Conservation (phyloP, 1,140 invertebrate species). For the Nephotettix cincticeps region DNA sequence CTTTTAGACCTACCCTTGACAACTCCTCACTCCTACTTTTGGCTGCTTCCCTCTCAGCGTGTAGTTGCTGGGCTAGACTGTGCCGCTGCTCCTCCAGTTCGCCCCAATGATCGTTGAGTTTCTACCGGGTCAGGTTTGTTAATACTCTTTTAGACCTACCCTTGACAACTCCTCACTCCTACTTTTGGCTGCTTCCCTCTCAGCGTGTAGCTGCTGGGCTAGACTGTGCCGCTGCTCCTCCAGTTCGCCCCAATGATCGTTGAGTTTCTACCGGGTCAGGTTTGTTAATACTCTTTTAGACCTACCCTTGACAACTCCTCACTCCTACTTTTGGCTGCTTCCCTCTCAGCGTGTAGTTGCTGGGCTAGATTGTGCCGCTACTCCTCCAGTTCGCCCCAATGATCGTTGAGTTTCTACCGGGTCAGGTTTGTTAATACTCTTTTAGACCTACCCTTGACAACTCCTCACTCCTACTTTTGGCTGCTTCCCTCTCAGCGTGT, state of each 20-base stretch:
- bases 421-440: no score
- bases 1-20: not conserved
- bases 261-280: no score
- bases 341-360: slow-evolving; percentile 42
- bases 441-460: no score
- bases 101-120: slow-evolving; percentile 50
- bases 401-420: slow-evolving; percentile 50
- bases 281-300: no score
- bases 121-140: slow-evolving; percentile 57
- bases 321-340: no score
- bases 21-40: not conserved
- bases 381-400: slow-evolving; percentile 49
- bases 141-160: not conserved
- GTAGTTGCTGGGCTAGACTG: slow-evolving; percentile 43
- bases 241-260: slow-evolving; percentile 48
- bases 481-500: slow-evolving; percentile 42
- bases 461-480: no score
- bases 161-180: not conserved
- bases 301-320: no score
- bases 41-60: slow-evolving; percentile 42
- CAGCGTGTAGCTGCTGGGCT: slow-evolving; percentile 44
- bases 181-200: no score
- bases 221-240: slow-evolving; percentile 48
- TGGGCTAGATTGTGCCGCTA: slow-evolving; percentile 47
- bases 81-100: slow-evolving; percentile 49